These are phyloP conservation scores for Cinclus cinclus DNA, from an alignment of 2,113 vertebrate species.

Conservation along the genomic window DNA sequence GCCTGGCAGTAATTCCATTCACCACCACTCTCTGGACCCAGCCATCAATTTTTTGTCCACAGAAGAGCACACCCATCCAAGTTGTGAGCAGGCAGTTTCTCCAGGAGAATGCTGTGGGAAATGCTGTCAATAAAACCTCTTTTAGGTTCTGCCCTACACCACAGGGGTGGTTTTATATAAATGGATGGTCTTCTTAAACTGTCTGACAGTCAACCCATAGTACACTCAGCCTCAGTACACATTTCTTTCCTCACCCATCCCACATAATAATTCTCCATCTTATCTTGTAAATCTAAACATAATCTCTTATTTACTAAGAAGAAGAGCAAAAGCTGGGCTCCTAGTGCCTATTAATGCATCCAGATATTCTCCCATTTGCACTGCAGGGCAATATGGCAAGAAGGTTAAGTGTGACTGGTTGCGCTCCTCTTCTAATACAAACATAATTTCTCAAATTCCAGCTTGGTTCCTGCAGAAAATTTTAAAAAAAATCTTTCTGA, in stretches of 20 bases:
- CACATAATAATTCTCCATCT: background rate
- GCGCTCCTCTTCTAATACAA: background rate
- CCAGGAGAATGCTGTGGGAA: background rate
- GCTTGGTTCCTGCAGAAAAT: background rate
- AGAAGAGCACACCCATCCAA: background rate
- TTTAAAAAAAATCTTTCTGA: background rate
- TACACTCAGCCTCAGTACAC: background rate
- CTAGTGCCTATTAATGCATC: background rate
- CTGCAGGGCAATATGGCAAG: background rate
- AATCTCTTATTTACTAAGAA: background rate
- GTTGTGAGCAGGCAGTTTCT: background rate
- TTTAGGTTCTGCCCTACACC: background rate
- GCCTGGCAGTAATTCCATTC: background rate
- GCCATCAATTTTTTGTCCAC: background rate
- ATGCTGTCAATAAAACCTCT: background rate
- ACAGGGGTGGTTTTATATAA: background rate
- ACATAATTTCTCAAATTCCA: background rate
- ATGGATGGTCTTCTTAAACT: background rate
- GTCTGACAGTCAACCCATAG: background rate
- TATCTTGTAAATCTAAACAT: background rate
- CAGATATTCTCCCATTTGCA: background rate
- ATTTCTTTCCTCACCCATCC: background rate
- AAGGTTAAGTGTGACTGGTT: background rate
- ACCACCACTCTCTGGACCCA: no score
- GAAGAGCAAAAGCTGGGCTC: background rate